Percentiles rank a stretch among this genome's conserved stretches.
phyloP scores from a whole-genome alignment of 2,113 vertebrate genomes.

The Daphoenositta chrysoptera region DNA sequence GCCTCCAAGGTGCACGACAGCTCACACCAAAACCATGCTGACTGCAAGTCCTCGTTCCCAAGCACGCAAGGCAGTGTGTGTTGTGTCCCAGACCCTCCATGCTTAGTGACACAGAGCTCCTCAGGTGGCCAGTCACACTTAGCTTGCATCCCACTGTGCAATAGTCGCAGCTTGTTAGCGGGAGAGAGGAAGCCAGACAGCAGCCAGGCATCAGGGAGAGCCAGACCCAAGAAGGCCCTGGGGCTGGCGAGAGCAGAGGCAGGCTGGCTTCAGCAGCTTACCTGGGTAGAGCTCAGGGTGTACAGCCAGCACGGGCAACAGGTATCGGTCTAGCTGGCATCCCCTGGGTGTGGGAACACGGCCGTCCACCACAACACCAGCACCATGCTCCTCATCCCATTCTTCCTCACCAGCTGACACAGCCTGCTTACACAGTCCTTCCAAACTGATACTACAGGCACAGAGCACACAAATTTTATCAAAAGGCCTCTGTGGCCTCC shows the following conservation, averaged over 20 bases:
- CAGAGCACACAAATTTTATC: background rate
- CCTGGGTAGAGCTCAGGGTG: background rate
- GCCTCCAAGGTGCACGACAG: background rate
- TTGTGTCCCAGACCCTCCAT: accelerated
- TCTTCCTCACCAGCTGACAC: background rate
- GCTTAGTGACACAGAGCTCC: background rate
- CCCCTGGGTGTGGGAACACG: background rate
- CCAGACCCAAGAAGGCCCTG: background rate
- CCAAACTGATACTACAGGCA: background rate
- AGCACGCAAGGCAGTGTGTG: accelerated
- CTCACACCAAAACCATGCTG: background rate
- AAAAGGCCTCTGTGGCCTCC: background rate
- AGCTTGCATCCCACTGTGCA: background rate
- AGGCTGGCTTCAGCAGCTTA: background rate
- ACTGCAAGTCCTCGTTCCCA: background rate
- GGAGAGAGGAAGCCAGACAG: background rate
- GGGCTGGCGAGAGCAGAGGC: background rate
- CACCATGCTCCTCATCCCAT: background rate
- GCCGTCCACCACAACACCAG: background rate
- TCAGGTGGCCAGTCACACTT: background rate
- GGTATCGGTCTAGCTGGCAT: accelerated
- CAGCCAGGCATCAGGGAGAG: background rate
- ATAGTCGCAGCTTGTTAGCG: background rate
- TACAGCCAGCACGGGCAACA: accelerated
- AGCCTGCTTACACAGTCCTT: background rate